Base-by-base conservation (phyloP, 2,888 invertebrate genomes). In the Metellina segmentata region DNA sequence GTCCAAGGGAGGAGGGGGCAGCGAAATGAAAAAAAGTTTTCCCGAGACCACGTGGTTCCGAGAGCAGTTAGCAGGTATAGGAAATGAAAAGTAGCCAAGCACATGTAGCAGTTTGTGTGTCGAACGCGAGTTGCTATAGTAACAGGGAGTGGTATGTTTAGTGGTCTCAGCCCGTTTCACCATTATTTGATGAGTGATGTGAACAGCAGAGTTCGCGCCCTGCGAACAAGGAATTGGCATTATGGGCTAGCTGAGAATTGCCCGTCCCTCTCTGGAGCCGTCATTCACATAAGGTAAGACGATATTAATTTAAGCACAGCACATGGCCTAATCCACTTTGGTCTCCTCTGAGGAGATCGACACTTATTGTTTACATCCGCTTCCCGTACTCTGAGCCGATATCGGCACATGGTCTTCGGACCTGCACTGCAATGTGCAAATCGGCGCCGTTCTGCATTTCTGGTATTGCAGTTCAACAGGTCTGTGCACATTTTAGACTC, bases 21-120 rank as follows among this genome's bases (percentile, higher is more conserved):
- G 51, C 69, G 34, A 34, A 34, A 34, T 34, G 34, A 34, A 34
- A 34, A 34, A 34, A 34, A 4, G 1, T 69, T 49, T 52, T 7
- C n/a, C 49, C 71, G n/a, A 78, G 75, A 83, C 91, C 91, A 91
- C 91, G 91, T 91, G 91, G 91, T 81, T 85, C 53, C 9, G 71
- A 49, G 81, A 82, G 74, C 82, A 89, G 71, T 87, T 87, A 88
- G 88, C 71, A 85, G 91, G 86, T 91, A 91, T 83, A 91, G 91
- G 91, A 87, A 91, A 91, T 91, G 81, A 81, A 91, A 82, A 74
- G 83, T 88, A 88, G 83, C 74, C 48, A 79, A 87, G 87, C 91
- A 91, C 91, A 91, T 92, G 91, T 92, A 92, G 91, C 91, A 71
- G 91, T 89, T 92, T 88, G 82, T 89, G 85, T 92, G 87, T 90